Evolutionary conservation across 2,888 invertebrate species (phyloP).

Genomic region (Augiades crinisus): DNA sequence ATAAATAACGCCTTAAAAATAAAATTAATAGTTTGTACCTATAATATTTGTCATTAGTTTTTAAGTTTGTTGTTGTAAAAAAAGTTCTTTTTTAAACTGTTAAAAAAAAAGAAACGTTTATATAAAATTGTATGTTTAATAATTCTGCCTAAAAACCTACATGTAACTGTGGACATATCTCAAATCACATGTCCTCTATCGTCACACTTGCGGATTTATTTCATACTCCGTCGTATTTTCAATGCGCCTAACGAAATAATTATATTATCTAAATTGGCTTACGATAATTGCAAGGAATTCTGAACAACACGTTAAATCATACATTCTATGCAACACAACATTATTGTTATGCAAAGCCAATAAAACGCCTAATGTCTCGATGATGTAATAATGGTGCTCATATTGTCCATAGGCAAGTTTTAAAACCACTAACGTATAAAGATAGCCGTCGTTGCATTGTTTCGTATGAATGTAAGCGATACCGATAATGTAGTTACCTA

Average conservation of each 20-base stretch:
- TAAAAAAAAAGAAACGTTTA: too few species aligned
- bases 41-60: too few species aligned
- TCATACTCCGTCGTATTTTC: too few species aligned
- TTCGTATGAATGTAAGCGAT: constrained; percentile 22
- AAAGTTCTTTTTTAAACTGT: too few species aligned
- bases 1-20: too few species aligned
- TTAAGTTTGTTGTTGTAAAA: too few species aligned
- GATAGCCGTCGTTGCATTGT: constrained; percentile 12
- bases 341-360: neutral
- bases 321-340: neutral
- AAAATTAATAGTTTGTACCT: too few species aligned
- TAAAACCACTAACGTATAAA: constrained; percentile 11
- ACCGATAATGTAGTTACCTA: constrained; percentile 21
- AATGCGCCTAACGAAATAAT: neutral
- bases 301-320: neutral
- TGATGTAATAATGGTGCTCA: constrained; percentile 7
- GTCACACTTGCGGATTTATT: too few species aligned
- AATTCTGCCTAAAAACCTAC: too few species aligned
- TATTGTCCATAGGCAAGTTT: constrained; percentile 7
- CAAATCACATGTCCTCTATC: too few species aligned
- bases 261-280: neutral
- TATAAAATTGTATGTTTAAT: too few species aligned
- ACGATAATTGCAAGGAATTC: neutral
- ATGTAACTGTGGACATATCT: too few species aligned
- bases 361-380: neutral